Base-by-base conservation (phyloP, 2,797 vertebrate species). In the Leptatherina wallacei region DNA sequence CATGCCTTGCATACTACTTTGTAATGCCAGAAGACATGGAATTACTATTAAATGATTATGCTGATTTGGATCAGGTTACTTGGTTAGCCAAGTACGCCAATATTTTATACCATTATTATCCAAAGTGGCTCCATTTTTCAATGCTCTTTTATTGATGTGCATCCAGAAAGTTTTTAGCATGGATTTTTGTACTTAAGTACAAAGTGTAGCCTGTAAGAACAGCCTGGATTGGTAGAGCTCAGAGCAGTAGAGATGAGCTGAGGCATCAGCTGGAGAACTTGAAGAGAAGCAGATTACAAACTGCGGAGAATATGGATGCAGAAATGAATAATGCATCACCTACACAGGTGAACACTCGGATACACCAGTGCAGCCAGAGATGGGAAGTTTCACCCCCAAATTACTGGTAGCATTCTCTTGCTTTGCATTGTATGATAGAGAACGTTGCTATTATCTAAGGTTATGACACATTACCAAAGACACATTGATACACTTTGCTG, bases 31-130 rank as follows among this genome's bases (percentile, higher is more conserved):
- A 56, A 62, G 54, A 83, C 44, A 72, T 51, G 20, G 69, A 51
- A 73, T 6, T 44, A 73, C 47, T 30, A 52, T 69, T 67, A 69
- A 55, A 61, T 75, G 49, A 80, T 78, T 74, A 72, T 65, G 64
- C 20, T 47, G 20, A 9, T 47, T n/a, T n/a, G 44, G 44, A n/a
- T 47, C 6, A 47, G 16, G 8, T 47, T 47, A 47, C 44, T 47
- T 47, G 44, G 20, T 18, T 47, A 47, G 20, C 18, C 18, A n/a
- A 6, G 44, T 47, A n/a, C 7, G 4, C 44, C 44, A 47, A n/a
- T 8, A 16, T 47, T 47, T 47, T 47, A 47, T 47, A 47, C 40
- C 40, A 8, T n/a, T 47, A n/a, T 47, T 47, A n/a, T 47, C 44
- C 44, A 9, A 20, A 20, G 20, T 20, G 18, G 18, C 18, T 2